phyloP scores from a whole-genome alignment of 2,888 invertebrate genomes.

The Ptilodon capucinus region DNA sequence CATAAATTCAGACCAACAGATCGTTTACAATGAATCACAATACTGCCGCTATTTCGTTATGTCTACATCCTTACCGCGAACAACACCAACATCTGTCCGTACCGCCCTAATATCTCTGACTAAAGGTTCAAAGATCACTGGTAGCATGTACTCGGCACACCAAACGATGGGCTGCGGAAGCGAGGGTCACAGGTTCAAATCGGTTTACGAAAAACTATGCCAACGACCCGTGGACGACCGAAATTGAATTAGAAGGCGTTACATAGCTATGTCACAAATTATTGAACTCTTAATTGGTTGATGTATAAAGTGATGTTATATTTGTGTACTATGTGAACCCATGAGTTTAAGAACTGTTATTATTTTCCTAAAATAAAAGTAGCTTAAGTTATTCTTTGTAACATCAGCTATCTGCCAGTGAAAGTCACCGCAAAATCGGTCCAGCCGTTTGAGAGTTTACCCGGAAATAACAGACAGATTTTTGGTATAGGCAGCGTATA shows the following conservation, averaged over 20 bases:
- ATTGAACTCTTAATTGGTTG: conserved; percentile 25
- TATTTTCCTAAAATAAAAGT: too few relatives aligned
- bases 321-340: too few relatives aligned
- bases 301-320: conserved; percentile 16
- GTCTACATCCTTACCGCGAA: conserved; percentile 43
- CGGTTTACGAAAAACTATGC: conserved; percentile 44
- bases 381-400: too few relatives aligned
- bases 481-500: too few relatives aligned
- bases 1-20: conserved; percentile 28
- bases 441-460: too few relatives aligned
- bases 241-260: conserved; percentile 49
- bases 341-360: conserved; percentile 24
- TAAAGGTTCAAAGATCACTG: conserved; percentile 38
- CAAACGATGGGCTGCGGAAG: conserved; percentile 46
- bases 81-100: conserved; percentile 18
- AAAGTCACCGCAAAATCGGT: too few relatives aligned
- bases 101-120: conserved; percentile 7
- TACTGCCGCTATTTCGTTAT: conserved; percentile 6
- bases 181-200: conserved; percentile 57
- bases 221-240: conserved; percentile 37
- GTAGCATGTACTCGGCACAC: conserved; percentile 13
- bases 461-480: too few relatives aligned
- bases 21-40: conserved; percentile 33
- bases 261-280: conserved; percentile 23
- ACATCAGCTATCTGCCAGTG: too few relatives aligned